Conservation (phyloP, 2,888 invertebrate species). For the Drosophila borealis region DNA sequence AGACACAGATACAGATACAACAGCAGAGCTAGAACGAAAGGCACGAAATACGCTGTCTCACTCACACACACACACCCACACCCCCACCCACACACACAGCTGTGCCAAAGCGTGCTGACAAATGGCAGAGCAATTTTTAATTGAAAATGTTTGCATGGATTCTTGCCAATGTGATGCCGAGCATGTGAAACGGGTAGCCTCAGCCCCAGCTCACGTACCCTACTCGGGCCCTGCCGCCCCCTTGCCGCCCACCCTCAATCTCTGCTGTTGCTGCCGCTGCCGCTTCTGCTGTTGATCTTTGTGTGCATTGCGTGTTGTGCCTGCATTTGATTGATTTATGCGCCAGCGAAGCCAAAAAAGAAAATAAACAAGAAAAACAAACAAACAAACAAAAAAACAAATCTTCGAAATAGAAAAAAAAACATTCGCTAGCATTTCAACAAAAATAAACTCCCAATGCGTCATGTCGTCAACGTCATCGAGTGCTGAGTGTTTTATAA, state of each 20-base stretch:
- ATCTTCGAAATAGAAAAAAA: conserved; percentile 2
- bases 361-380: conserved; percentile 6
- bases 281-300: conserved; percentile 35
- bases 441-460: conserved; percentile 70
- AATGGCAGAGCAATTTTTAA: conserved; percentile 77
- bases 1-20: conserved; percentile 44
- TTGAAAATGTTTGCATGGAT: conserved; percentile 80
- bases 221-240: background rate
- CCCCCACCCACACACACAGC: background rate
- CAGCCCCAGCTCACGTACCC: too few species aligned
- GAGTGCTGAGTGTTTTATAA: conserved; percentile 74
- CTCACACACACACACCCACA: background rate
- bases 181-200: conserved; percentile 29
- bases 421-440: conserved; percentile 34
- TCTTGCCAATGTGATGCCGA: conserved; percentile 68
- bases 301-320: conserved; percentile 68
- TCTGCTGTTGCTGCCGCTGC: background rate
- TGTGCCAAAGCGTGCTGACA: conserved; percentile 50
- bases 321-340: conserved; percentile 79
- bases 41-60: conserved; percentile 1
- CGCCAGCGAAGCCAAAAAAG: conserved; percentile 14
- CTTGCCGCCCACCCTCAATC: accelerated
- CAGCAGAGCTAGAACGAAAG: conserved; percentile 6
- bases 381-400: background rate
- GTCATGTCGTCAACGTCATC: conserved; percentile 53